phyloP scores from a whole-genome alignment of 2,797 vertebrate genomes.

The Lophotriccus pileatus region DNA sequence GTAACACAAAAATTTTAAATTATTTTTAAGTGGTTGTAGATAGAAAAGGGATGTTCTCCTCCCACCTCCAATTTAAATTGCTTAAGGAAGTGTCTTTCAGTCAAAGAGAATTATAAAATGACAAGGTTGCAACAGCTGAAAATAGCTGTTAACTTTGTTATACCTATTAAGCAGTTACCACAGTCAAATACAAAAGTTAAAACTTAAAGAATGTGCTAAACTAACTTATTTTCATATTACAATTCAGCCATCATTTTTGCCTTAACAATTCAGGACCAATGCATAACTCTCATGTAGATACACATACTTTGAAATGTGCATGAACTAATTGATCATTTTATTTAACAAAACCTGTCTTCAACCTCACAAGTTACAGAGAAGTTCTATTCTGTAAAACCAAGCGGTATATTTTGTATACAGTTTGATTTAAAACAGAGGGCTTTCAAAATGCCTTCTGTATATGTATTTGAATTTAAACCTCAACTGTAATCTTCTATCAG shows the following conservation, averaged over 20 bases:
- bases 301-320: conserved; percentile 29
- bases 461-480: not conserved
- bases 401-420: not conserved
- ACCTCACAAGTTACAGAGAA: not conserved
- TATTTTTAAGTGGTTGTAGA: not conserved
- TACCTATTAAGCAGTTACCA: not conserved
- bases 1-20: conserved; percentile 41
- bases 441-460: not conserved
- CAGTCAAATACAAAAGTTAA: not conserved
- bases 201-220: conserved; percentile 21
- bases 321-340: conserved; percentile 65
- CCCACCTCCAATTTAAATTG: not conserved
- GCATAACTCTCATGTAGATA: not conserved
- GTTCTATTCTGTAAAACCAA: not conserved
- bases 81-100: not conserved
- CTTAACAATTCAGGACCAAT: conserved; percentile 62
- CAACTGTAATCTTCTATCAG: not conserved
- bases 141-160: not conserved
- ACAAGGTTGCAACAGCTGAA: not conserved
- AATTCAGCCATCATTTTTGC: conserved; percentile 53
- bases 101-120: not conserved
- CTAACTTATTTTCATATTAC: conserved; percentile 63
- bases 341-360: conserved; percentile 51
- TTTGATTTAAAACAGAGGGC: not conserved
- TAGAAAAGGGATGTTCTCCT: not conserved